A percentile compares a stretch with the other conserved stretches of the same genome.
These are phyloP conservation scores for Corticium candelabrum DNA, from an alignment of 37 sponge, comb jelly and placozoan genomes.

Conservation along the genomic window DNA sequence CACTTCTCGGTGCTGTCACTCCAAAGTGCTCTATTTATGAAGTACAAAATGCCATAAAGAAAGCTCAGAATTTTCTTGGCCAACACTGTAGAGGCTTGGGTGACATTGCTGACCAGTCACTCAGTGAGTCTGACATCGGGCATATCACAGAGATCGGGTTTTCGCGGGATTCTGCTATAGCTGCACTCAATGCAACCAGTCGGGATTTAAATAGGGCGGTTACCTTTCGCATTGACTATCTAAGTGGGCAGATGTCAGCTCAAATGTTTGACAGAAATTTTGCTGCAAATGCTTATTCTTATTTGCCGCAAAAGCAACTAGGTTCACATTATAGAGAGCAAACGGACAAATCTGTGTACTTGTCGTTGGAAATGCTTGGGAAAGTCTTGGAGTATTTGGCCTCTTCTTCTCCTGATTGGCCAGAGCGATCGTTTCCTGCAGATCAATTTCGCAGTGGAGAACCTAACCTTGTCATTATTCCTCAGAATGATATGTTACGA, in stretches of 20 bases:
- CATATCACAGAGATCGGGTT: no score
- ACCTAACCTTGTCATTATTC: neutral
- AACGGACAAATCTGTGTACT: neutral
- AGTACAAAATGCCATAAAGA: no score
- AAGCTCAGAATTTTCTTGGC: no score
- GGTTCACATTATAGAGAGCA: neutral
- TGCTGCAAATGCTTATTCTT: neutral
- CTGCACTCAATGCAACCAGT: no score
- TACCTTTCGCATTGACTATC: no score
- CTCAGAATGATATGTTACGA: neutral
- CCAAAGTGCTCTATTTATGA: neutral
- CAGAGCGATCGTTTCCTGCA: neutral
- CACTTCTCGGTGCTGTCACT: neutral
- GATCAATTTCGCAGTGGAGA: neutral
- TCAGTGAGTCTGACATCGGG: no score
- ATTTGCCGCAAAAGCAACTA: neutral
- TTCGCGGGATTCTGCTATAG: no score
- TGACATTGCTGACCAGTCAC: no score
- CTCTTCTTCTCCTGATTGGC: neutral
- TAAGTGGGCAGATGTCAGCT: no score
- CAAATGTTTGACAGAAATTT: no score
- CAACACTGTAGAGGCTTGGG: no score
- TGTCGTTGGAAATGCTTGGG: neutral
- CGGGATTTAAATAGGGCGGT: no score
- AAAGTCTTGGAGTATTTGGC: neutral